Evolutionary conservation across 64 coral and sea anemone species (phyloP).

Genomic region (Catalaphyllia jardinei): DNA sequence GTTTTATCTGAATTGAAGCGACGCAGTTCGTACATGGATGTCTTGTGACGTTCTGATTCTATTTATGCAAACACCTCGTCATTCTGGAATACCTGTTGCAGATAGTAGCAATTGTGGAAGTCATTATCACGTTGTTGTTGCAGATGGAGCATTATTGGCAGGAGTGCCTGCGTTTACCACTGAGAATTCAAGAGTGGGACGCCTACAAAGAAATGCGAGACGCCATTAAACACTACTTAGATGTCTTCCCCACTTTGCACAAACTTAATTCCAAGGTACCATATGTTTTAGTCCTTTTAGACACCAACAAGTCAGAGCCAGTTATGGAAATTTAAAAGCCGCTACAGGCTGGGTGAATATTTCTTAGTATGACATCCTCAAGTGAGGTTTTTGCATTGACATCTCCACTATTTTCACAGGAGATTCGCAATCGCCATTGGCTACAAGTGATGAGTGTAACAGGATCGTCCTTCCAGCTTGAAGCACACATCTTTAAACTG

Average conservation of each 20-base stretch:
- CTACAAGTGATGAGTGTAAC: constrained; percentile 99
- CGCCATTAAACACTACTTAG: constrained; percentile 80
- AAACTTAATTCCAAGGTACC: constrained; percentile 93
- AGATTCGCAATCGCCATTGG: constrained; percentile 99
- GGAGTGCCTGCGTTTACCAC: constrained; percentile 82
- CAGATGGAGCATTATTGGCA: constrained; percentile 99
- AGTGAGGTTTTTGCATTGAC: too few species aligned
- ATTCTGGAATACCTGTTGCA: too few species aligned
- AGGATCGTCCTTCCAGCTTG: constrained; percentile 97
- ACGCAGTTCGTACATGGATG: too few species aligned
- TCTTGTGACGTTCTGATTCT: too few species aligned
- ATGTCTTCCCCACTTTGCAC: constrained; percentile 94
- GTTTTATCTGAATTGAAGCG: too few species aligned
- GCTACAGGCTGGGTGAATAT: too few species aligned
- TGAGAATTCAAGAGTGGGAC: constrained; percentile 95
- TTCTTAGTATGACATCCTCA: too few species aligned
- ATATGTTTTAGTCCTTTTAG: background rate
- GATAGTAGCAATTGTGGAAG: too few species aligned
- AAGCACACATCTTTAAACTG: constrained; percentile 97
- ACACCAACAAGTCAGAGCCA: too few species aligned
- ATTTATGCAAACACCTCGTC: too few species aligned
- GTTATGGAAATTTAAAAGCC: too few species aligned
- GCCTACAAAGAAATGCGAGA: constrained; percentile 95
- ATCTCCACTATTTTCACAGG: constrained; percentile 43
- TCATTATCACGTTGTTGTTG: background rate